Conservation (phyloP, 1,140 invertebrate genomes). For the Megalopta genalis region DNA sequence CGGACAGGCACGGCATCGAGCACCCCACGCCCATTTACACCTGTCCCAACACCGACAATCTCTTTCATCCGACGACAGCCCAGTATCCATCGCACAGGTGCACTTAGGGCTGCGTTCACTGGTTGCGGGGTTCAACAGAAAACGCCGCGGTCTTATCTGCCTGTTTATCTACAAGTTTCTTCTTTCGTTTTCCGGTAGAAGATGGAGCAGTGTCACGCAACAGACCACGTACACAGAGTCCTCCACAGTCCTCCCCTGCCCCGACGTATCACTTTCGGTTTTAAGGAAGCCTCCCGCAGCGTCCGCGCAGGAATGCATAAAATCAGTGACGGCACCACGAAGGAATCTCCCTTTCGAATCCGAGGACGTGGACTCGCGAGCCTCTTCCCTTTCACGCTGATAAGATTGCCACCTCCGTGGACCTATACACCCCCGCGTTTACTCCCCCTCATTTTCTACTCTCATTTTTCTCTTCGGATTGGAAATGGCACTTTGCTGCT, state of each 20-base stretch:
- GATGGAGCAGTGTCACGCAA: constrained; percentile 25
- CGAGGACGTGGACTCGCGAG: constrained; percentile 65
- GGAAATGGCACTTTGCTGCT: background rate
- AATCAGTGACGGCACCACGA: constrained; percentile 72
- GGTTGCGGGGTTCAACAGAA: background rate
- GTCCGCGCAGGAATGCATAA: constrained; percentile 67
- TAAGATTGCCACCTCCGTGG: constrained; percentile 26
- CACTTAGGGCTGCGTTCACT: background rate
- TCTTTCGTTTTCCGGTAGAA: constrained; percentile 8
- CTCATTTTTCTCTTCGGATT: background rate
- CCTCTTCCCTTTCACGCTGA: constrained; percentile 50
- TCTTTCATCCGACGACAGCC: background rate
- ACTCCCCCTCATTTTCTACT: background rate
- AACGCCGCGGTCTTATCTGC: constrained; percentile 4
- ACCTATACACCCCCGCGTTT: background rate
- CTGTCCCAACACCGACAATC: constrained; percentile 13
- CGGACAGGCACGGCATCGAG: background rate
- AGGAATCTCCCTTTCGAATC: constrained; percentile 76
- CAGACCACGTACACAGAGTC: background rate
- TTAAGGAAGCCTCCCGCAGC: constrained; percentile 68
- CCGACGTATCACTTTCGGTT: constrained; percentile 70
- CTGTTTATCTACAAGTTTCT: constrained; percentile 6
- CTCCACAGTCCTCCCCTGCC: constrained; percentile 3
- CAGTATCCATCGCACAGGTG: constrained; percentile 23
- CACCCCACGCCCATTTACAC: constrained; percentile 16